Evolutionary conservation across 2,797 vertebrate species (phyloP), one percentile per base, ranked within the genome.

Genomic region (Syngnathus acus): DNA sequence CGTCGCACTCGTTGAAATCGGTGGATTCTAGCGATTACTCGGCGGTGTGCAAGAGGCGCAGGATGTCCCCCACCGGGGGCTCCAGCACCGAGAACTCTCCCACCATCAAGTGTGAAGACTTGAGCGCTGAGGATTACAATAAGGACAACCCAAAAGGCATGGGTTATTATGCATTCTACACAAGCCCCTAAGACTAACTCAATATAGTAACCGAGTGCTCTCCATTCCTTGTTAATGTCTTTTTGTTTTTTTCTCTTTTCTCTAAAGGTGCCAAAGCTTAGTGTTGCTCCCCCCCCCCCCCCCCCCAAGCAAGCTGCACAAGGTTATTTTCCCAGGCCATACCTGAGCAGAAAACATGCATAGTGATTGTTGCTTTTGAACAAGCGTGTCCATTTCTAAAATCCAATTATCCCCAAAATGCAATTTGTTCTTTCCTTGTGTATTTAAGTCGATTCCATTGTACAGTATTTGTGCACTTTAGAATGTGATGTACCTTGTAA

Each of bases 1-100:
- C 94, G 0, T 93, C 96, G 26, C 94, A 95, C 51, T 95, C 94
- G 10, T 92, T 98, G 83, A 98, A 98, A 82, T 95, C 95, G 13
- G 87, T 98, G 77, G 96, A 99, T 91, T 96, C 95, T 68, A 92
- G 82, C 7, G 96, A 99, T 83, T 99, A 98, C 83, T 94, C 92
- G 32, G 93, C 93, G 78, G 94, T 94, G 75, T 99, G 96, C 79
- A 99, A 99, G 90, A 90, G 95, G 87, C 92, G 95, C 74, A 90
- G 95, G n/a, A 89, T 98, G 68, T 99, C 97, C 42, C 94, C 95
- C 32, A 4, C 32, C 19, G 95, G 93, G 85, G 94, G 93, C 69
- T 97, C 97, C 1, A 98, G 97, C 84, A 96, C 96, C 1, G 96
- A 98, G 77, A 97, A 97, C 74, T 99, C 97, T 6, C 97, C 96